Conservation (phyloP, 2,113 vertebrate genomes). For the Anoplopoma fimbria region DNA sequence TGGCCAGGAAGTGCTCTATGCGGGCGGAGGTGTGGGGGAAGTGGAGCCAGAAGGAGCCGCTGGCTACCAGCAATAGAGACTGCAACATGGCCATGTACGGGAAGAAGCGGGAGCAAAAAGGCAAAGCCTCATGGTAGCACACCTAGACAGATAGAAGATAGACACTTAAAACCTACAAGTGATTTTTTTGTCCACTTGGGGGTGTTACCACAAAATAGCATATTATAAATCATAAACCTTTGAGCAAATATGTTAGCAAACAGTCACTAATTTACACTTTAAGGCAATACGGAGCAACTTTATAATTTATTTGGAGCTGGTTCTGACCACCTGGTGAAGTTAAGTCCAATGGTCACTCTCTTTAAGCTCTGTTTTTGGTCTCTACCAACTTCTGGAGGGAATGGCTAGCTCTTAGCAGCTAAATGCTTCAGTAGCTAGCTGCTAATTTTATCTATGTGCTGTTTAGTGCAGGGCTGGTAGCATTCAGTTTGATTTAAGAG, state of each 20-base stretch:
- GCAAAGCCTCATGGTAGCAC: constrained; percentile 87
- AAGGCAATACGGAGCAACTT: not conserved
- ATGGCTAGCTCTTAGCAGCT: not conserved
- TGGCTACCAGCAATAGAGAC: constrained; percentile 83
- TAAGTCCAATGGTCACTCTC: not conserved
- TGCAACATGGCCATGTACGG: constrained; percentile 86
- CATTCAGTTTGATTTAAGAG: not conserved
- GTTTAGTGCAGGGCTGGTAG: not conserved
- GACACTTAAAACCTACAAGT: not conserved
- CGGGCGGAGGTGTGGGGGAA: constrained; percentile 87
- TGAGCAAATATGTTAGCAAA: not conserved
- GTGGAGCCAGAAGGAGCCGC: constrained; percentile 88
- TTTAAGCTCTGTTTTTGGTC: not conserved
- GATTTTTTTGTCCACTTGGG: not conserved
- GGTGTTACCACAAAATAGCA: not conserved
- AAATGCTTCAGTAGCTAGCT: not conserved
- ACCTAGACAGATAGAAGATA: constrained; percentile 55
- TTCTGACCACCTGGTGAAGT: not conserved
- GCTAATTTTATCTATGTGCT: not conserved
- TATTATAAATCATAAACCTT: not conserved
- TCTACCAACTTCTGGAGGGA: not conserved
- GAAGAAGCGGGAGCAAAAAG: constrained; percentile 85
- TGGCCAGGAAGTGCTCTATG: constrained; percentile 86
- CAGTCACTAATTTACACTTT: too few species aligned
- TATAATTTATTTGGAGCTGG: not conserved